Evolutionary conservation across 2,113 vertebrate species (phyloP).

Genomic region (Gavialis gangeticus): DNA sequence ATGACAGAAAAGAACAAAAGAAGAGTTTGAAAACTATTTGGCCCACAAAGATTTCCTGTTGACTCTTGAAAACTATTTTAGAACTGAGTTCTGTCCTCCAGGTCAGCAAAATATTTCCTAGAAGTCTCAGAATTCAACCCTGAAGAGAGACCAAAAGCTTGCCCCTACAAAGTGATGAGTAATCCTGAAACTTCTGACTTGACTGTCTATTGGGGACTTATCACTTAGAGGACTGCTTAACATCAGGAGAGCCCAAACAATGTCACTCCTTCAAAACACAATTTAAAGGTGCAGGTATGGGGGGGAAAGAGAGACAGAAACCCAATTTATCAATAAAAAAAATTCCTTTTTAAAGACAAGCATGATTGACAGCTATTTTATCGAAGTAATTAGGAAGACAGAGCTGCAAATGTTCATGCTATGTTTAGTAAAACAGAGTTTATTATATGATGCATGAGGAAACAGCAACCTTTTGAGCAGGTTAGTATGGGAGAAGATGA

Average conservation of each 20-base stretch:
- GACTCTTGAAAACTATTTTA: background rate
- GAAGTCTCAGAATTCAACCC: background rate
- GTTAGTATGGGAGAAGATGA: background rate
- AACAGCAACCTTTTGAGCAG: background rate
- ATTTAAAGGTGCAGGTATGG: background rate
- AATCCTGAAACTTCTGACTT: too few relatives aligned
- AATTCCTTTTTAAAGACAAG: fast-evolving
- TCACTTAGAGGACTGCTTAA: background rate
- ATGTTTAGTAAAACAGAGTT: background rate
- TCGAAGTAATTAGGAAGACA: background rate
- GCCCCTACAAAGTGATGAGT: background rate
- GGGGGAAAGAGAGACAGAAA: background rate
- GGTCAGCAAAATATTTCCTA: background rate
- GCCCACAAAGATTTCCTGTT: background rate
- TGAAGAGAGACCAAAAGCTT: background rate
- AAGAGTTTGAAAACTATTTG: background rate
- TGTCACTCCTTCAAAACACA: background rate
- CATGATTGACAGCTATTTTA: background rate
- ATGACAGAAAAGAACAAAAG: background rate
- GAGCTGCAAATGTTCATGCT: background rate
- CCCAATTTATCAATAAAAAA: background rate
- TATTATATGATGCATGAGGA: too few relatives aligned
- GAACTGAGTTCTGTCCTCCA: background rate
- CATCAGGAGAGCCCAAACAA: background rate
- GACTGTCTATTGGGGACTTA: background rate